These are phyloP conservation scores for Chaetogeoica ovagalla DNA, from an alignment of 2,888 invertebrate species.

Conservation along the genomic window DNA sequence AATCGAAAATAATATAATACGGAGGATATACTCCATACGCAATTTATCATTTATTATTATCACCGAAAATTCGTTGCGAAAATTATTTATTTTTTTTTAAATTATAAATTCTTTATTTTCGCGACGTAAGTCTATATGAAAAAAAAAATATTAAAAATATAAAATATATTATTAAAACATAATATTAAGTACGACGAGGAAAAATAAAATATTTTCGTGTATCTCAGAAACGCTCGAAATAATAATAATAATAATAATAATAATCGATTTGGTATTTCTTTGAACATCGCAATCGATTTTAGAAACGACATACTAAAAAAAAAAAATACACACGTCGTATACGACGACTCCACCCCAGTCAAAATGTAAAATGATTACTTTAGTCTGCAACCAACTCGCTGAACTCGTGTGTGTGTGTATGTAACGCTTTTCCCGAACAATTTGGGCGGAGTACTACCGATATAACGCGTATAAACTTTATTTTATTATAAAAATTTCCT, in stretches of 20 bases:
- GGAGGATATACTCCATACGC: too few relatives aligned
- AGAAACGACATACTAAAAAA: slow-evolving; percentile 15
- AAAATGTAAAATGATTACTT: slow-evolving; percentile 5
- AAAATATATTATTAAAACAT: too few relatives aligned
- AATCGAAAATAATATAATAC: too few relatives aligned
- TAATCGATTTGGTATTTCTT: slow-evolving; percentile 9
- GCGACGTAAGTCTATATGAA: too few relatives aligned
- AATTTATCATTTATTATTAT: too few relatives aligned
- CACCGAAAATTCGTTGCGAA: too few relatives aligned
- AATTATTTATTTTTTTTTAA: too few relatives aligned
- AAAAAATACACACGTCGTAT: background rate
- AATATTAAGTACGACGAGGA: too few relatives aligned
- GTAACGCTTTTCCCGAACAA: slow-evolving; percentile 11
- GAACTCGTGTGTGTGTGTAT: background rate
- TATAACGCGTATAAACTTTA: slow-evolving; percentile 10
- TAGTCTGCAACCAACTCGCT: background rate
- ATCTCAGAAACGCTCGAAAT: too few relatives aligned
- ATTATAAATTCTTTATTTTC: too few relatives aligned
- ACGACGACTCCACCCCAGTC: slow-evolving; percentile 14
- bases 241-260: background rate
- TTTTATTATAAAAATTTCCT: background rate
- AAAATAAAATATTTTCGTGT: too few relatives aligned
- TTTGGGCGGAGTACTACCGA: slow-evolving; percentile 1
- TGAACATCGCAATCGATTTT: background rate
- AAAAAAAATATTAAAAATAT: too few relatives aligned